Conservation (phyloP, 2,113 vertebrate species). For the Neodon shergylaensis region DNA sequence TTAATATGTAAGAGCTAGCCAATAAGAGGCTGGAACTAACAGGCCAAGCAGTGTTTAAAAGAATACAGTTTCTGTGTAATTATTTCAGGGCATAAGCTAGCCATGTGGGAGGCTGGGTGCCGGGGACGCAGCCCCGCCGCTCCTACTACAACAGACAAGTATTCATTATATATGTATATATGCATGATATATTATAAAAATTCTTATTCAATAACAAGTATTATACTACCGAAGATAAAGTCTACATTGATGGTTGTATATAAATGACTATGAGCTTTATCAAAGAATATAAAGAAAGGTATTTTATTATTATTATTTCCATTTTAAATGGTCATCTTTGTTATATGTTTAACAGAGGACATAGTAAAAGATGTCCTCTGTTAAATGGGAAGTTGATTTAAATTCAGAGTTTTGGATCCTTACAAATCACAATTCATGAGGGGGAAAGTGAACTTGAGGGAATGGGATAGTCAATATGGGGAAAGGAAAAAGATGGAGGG, state of each 20-base stretch:
- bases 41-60: too few species aligned
- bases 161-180: neutral
- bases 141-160: constrained; percentile 36
- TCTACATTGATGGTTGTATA: neutral
- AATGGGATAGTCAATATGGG: too few species aligned
- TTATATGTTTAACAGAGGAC: neutral
- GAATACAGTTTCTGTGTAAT: too few species aligned
- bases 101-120: too few species aligned
- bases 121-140: too few species aligned
- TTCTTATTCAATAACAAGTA: neutral
- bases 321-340: neutral
- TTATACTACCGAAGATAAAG: neutral
- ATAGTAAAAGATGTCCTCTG: neutral
- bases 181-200: neutral
- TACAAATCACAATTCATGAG: neutral
- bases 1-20: too few species aligned
- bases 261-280: neutral
- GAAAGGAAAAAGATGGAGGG: too few species aligned
- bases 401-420: neutral
- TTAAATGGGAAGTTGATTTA: neutral
- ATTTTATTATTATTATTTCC: constrained; percentile 14
- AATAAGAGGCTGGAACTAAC: too few species aligned
- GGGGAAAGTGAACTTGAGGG: too few species aligned
- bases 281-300: neutral
- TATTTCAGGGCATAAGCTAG: too few species aligned